Conservation (phyloP, 2,888 invertebrate genomes). For the Orthonychiurus folsomi region DNA sequence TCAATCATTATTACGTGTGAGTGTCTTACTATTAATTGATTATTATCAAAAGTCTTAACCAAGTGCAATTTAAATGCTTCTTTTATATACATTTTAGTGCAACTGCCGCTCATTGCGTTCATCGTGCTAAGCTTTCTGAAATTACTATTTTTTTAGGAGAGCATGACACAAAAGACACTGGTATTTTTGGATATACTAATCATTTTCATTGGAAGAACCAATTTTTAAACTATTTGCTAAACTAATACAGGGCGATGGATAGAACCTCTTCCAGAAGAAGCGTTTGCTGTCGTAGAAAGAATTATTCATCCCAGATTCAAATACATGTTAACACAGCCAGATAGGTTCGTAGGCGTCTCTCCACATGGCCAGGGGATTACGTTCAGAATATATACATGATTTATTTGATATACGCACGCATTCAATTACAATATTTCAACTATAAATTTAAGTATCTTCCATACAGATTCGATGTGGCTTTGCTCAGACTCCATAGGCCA, state of each 20-base stretch:
- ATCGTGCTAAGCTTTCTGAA: constrained; percentile 54
- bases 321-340: constrained; percentile 72
- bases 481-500: constrained; percentile 61
- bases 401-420: too few species aligned
- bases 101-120: constrained; percentile 75
- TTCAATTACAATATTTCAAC: too few species aligned
- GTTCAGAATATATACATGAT: too few species aligned
- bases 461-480: constrained; percentile 56
- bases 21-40: constrained; percentile 13
- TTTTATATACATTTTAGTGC: too few species aligned
- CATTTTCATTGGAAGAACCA: too few species aligned
- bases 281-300: constrained; percentile 61
- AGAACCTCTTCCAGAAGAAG: constrained; percentile 58
- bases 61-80: too few species aligned
- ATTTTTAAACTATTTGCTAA: too few species aligned
- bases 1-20: constrained; percentile 63
- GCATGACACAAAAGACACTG: constrained; percentile 64
- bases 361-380: background rate
- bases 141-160: constrained; percentile 72
- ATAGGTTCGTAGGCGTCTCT: constrained; percentile 50
- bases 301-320: constrained; percentile 71
- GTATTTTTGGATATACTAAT: too few species aligned
- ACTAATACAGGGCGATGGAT: constrained; percentile 52
- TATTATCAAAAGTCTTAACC: constrained; percentile 1
- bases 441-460: too few species aligned